These are phyloP conservation scores for Zootoca vivipara DNA, from an alignment of 2,113 vertebrate species.

Conservation along the genomic window DNA sequence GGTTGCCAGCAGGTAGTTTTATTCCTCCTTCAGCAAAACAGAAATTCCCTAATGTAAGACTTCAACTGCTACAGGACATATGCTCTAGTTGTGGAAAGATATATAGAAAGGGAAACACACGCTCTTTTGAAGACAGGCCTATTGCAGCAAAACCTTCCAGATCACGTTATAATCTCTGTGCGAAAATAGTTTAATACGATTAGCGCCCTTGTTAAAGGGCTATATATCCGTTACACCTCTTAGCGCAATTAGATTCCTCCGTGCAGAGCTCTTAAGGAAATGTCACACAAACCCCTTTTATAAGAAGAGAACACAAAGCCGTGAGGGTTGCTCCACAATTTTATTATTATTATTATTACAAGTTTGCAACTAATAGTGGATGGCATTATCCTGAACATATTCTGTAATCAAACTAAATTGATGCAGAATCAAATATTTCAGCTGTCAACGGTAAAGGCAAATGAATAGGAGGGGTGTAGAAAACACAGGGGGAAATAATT, in stretches of 20 bases:
- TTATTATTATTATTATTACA: background rate
- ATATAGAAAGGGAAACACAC: background rate
- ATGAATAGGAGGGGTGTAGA: slow-evolving; percentile 30
- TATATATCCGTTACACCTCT: slow-evolving; percentile 2
- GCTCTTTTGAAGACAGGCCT: slow-evolving; percentile 31
- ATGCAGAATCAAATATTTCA: slow-evolving; percentile 72
- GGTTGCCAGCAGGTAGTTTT: slow-evolving; percentile 87
- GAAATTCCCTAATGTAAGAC: slow-evolving; percentile 51
- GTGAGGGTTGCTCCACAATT: background rate
- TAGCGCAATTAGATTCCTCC: slow-evolving; percentile 14
- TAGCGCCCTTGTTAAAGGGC: slow-evolving; percentile 32
- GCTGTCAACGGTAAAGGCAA: slow-evolving; percentile 67
- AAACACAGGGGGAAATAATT: slow-evolving; percentile 55
- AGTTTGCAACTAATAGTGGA: slow-evolving; percentile 7
- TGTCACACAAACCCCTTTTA: slow-evolving; percentile 16
- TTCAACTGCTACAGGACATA: slow-evolving; percentile 19
- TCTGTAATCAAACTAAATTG: slow-evolving; percentile 59
- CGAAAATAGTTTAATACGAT: slow-evolving; percentile 22
- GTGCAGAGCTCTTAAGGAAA: slow-evolving; percentile 28
- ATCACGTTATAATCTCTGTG: slow-evolving; percentile 27
- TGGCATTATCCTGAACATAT: slow-evolving; percentile 59
- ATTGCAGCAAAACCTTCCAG: slow-evolving; percentile 37
- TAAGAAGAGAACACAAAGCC: slow-evolving; percentile 8
- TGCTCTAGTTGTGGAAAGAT: background rate
- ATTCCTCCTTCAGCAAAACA: slow-evolving; percentile 81